Percentiles rank a stretch among this genome's conserved stretches.
These are phyloP conservation scores for Dascyllus trimaculatus DNA, from an alignment of 2,113 vertebrate genomes.

Conservation along the genomic window DNA sequence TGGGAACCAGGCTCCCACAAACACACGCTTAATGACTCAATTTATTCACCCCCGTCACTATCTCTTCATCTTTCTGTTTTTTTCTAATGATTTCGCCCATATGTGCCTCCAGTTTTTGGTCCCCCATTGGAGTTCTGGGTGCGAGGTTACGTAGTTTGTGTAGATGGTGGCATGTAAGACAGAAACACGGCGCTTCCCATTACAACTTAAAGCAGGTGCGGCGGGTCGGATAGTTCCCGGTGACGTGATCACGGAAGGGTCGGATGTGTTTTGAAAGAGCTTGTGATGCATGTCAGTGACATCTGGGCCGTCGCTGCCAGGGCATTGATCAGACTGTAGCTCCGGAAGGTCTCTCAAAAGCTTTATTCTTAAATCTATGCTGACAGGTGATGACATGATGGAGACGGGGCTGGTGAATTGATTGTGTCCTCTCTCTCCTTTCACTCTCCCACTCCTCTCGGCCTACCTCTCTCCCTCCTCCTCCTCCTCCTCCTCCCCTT, in stretches of 20 bases:
- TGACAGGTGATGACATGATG: conserved; percentile 82
- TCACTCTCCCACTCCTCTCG: conserved; percentile 56
- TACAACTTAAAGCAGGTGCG: not conserved
- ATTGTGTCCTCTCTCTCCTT: conserved; percentile 72
- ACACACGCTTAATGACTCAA: conserved; percentile 99
- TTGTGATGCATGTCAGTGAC: conserved; percentile 52
- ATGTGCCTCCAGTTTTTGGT: conserved; percentile 86
- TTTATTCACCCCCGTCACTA: conserved; percentile 90
- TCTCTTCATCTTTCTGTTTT: conserved; percentile 86
- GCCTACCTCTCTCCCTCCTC: conserved; percentile 36
- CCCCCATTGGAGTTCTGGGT: conserved; percentile 29
- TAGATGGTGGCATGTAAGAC: not conserved
- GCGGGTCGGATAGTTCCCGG: too few species aligned
- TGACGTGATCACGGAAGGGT: not conserved
- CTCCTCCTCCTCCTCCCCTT: conserved; percentile 13
- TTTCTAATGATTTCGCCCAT: conserved; percentile 95
- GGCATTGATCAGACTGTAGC: conserved; percentile 67
- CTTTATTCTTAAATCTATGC: conserved; percentile 79
- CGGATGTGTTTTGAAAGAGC: conserved; percentile 24
- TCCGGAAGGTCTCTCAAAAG: conserved; percentile 72
- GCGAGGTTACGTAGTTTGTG: conserved; percentile 3
- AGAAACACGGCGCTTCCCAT: not conserved
- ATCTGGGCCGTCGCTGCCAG: conserved; percentile 46
- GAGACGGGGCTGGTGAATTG: conserved; percentile 75
- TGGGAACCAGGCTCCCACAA: conserved; percentile 95